A percentile compares a stretch with the other conserved stretches of the same genome.
phyloP scores from a whole-genome alignment of 92 coral and sea anemone species.

The Diadumene lineata region DNA sequence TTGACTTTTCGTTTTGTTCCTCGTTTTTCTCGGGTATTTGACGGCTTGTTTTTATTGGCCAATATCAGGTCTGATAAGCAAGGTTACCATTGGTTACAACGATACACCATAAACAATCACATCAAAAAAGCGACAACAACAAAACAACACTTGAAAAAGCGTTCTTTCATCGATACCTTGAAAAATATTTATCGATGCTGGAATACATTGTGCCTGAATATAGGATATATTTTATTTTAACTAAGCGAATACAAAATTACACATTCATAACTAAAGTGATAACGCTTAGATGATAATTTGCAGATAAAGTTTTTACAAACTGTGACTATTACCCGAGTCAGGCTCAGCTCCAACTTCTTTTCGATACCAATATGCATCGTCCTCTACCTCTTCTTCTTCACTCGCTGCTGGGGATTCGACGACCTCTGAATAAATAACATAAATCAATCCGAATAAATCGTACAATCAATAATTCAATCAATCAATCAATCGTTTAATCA shows the following conservation, averaged over 20 bases:
- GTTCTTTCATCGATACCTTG: no score
- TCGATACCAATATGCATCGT: conserved; percentile 84
- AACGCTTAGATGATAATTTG: not conserved
- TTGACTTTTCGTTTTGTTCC: conserved; percentile 28
- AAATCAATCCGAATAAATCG: not conserved
- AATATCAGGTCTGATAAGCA: conserved; percentile 31
- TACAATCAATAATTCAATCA: no score
- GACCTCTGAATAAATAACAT: not conserved
- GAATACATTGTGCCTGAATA: no score
- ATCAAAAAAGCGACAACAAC: no score
- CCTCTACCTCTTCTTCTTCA: conserved; percentile 44
- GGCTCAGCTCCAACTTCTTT: conserved; percentile 95
- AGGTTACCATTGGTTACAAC: not conserved
- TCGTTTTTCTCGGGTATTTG: not conserved
- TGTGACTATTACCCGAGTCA: conserved; percentile 60
- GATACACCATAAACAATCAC: not conserved
- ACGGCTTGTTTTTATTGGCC: conserved; percentile 20
- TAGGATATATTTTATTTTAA: no score
- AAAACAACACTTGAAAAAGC: no score
- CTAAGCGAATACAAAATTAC: no score
- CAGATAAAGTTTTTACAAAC: not conserved
- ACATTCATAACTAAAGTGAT: no score
- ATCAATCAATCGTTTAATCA: no score
- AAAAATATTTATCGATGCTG: no score
- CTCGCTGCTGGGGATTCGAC: conserved; percentile 27